Percentiles rank a stretch among this genome's conserved stretches.
These are phyloP conservation scores for Malurus alboscapulatus DNA, from an alignment of 2,113 vertebrate species.

Conservation along the genomic window DNA sequence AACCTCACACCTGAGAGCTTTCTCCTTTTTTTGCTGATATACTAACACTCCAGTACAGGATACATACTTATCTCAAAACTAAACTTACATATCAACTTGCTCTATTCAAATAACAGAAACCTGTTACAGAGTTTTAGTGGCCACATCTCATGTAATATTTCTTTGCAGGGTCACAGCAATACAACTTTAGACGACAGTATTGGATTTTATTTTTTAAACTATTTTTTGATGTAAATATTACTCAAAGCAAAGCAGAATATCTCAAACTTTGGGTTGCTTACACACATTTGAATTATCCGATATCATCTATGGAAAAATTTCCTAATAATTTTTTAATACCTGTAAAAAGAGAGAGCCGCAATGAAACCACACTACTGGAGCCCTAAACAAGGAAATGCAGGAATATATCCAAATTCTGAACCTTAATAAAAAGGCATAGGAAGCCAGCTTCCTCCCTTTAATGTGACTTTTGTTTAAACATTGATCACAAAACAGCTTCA, in stretches of 20 bases:
- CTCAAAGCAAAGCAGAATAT: background rate
- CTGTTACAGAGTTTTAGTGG: background rate
- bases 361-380: background rate
- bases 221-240: background rate
- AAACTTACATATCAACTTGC: background rate
- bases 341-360: background rate
- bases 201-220: background rate
- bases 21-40: background rate
- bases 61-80: background rate
- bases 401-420: background rate
- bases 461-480: background rate
- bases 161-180: background rate
- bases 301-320: background rate
- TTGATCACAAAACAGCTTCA: background rate
- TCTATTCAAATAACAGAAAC: background rate
- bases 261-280: background rate
- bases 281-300: background rate
- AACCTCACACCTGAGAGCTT: background rate
- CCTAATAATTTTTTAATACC: background rate
- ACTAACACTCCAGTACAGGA: background rate
- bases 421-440: background rate
- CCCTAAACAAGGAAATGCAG: background rate
- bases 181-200: background rate
- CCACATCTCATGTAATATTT: background rate
- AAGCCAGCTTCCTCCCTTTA: background rate